Percentiles rank a stretch among this genome's conserved stretches.
phyloP scores from a whole-genome alignment of 2,797 vertebrate genomes.

The Myotis findleyi region DNA sequence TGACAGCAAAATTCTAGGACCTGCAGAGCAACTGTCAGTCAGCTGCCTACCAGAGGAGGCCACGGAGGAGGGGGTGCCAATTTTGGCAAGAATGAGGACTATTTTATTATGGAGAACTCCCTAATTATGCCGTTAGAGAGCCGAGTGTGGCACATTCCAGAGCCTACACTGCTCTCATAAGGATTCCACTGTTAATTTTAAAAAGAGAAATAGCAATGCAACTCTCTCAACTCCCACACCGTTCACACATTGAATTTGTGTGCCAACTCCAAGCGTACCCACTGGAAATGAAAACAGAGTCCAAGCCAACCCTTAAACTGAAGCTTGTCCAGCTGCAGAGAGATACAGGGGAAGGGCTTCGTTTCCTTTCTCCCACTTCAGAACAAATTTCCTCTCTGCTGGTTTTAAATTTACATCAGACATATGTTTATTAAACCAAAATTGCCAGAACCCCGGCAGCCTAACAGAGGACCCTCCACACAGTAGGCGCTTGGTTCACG shows the following conservation, averaged over 20 bases:
- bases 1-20: background rate
- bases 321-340: constrained; percentile 63
- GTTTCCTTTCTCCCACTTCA: constrained; percentile 68
- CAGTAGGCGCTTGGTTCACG: rapidly evolving
- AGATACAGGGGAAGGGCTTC: constrained; percentile 48
- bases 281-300: constrained; percentile 84
- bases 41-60: constrained; percentile 9
- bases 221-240: constrained; percentile 79
- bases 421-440: constrained; percentile 1
- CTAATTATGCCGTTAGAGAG: constrained; percentile 67
- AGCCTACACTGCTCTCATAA: constrained; percentile 73
- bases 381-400: constrained; percentile 46
- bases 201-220: constrained; percentile 77
- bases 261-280: constrained; percentile 82
- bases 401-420: constrained; percentile 25
- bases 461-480: background rate
- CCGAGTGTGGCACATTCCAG: constrained; percentile 38
- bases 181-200: constrained; percentile 82
- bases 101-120: constrained; percentile 73
- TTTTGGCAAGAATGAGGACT: constrained; percentile 67
- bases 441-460: background rate
- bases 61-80: background rate
- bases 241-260: constrained; percentile 74
- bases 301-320: constrained; percentile 69
- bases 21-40: constrained; percentile 1